These are phyloP conservation scores for Bombus waltoni DNA, from an alignment of 1,140 invertebrate species.

Conservation along the genomic window DNA sequence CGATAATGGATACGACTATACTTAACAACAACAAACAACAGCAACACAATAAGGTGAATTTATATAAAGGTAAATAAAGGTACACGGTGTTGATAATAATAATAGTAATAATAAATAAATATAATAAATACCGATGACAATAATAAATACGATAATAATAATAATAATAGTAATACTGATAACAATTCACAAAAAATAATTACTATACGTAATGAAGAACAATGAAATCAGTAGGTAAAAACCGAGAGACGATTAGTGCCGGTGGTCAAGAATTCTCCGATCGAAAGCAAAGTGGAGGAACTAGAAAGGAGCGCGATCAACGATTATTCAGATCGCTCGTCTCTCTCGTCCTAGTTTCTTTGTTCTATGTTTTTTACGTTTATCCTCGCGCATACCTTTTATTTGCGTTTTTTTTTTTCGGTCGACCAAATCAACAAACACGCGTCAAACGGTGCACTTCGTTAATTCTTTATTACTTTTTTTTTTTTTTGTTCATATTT, in stretches of 20 bases:
- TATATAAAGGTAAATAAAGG: conserved; percentile 30
- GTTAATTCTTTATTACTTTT: not conserved
- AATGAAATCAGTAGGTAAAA: conserved; percentile 24
- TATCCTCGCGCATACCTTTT: not conserved
- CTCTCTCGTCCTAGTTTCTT: not conserved
- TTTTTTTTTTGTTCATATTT: not conserved
- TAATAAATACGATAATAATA: conserved; percentile 50
- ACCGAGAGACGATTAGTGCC: not conserved
- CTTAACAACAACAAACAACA: conserved; percentile 27
- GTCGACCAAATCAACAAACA: conserved; percentile 7
- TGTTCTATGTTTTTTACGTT: not conserved
- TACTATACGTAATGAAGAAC: conserved; percentile 21
- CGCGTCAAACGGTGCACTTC: conserved; percentile 31
- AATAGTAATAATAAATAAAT: conserved; percentile 66
- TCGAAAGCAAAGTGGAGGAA: conserved; percentile 13
- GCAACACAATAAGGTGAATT: conserved; percentile 7
- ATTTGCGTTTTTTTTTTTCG: too few species aligned
- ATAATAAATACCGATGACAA: conserved; percentile 52
- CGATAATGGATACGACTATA: not conserved
- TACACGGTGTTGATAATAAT: conserved; percentile 45
- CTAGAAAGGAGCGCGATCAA: not conserved
- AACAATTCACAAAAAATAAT: conserved; percentile 35
- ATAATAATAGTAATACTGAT: conserved; percentile 55
- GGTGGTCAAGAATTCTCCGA: not conserved
- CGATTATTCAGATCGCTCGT: not conserved